phyloP scores from a whole-genome alignment of 1,140 invertebrate species.

The Gonioctena quinquepunctata region DNA sequence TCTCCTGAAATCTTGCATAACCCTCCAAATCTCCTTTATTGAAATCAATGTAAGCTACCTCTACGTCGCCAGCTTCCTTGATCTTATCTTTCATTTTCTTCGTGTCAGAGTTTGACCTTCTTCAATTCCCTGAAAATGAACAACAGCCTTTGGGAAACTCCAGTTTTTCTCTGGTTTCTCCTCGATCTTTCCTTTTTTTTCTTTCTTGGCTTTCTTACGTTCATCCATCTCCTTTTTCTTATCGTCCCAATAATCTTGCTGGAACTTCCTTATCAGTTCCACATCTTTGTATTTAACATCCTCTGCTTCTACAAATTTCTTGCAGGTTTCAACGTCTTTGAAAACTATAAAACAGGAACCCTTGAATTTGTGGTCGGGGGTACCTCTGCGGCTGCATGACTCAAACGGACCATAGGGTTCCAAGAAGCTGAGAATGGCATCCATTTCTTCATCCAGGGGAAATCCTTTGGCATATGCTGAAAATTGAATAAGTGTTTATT shows the following conservation, averaged over 20 bases:
- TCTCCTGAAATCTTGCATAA: constrained; percentile 72
- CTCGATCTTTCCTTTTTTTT: constrained; percentile 52
- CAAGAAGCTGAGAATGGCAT: constrained; percentile 77
- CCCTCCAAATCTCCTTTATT: constrained; percentile 73
- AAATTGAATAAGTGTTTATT: too few relatives aligned
- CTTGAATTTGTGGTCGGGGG: constrained; percentile 75
- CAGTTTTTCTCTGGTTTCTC: constrained; percentile 55
- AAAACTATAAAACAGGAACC: constrained; percentile 90
- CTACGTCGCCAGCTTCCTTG: constrained; percentile 62
- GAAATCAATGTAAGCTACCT: constrained; percentile 76
- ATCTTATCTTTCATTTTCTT: constrained; percentile 73
- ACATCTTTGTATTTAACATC: constrained; percentile 74
- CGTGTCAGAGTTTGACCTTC: constrained; percentile 63
- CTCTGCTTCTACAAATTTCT: constrained; percentile 66
- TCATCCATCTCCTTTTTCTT: constrained; percentile 72
- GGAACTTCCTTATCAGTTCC: constrained; percentile 72
- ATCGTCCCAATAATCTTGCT: constrained; percentile 70
- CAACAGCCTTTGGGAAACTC: constrained; percentile 67
- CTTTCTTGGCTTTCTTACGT: constrained; percentile 61
- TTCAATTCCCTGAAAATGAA: constrained; percentile 67
- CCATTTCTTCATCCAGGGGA: constrained; percentile 69
- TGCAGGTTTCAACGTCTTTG: constrained; percentile 71
- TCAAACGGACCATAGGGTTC: constrained; percentile 72
- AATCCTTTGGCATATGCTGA: constrained; percentile 88
- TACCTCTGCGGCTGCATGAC: constrained; percentile 74